These are phyloP conservation scores for Fulica atra DNA, from an alignment of 2,113 vertebrate species.

Conservation along the genomic window DNA sequence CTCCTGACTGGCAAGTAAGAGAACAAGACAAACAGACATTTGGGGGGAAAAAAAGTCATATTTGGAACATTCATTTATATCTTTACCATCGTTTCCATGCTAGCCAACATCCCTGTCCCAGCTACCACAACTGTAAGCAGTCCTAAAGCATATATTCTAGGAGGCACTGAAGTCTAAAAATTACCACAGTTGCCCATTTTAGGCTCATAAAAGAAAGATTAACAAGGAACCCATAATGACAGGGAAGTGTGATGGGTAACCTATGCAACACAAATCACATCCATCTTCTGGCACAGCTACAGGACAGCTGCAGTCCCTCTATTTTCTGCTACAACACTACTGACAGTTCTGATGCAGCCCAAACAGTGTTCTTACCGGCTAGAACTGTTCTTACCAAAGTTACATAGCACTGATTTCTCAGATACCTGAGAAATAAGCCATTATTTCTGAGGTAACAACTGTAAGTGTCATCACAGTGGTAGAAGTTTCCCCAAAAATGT, in stretches of 20 bases:
- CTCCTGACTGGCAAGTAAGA: neutral
- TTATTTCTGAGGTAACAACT: neutral
- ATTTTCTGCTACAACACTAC: neutral
- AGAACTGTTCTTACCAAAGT: neutral
- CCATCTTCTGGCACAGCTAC: neutral
- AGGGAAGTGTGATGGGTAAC: neutral
- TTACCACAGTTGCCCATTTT: neutral
- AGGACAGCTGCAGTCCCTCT: neutral
- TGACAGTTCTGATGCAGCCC: neutral
- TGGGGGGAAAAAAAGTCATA: neutral
- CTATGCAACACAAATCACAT: neutral
- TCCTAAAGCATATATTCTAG: neutral
- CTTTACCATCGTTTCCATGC: neutral
- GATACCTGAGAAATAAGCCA: neutral
- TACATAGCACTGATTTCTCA: neutral
- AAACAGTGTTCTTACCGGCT: neutral
- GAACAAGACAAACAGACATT: neutral
- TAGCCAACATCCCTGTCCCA: neutral
- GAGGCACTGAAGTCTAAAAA: neutral
- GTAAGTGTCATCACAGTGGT: rapidly evolving
- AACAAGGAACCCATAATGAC: neutral
- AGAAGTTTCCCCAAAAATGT: neutral
- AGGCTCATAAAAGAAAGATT: neutral
- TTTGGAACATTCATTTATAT: neutral
- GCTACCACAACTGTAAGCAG: rapidly evolving